Percentiles rank a stretch among this genome's conserved stretches.
phyloP scores from a whole-genome alignment of 2,888 invertebrate species.

The Siphlonurus alternatus region DNA sequence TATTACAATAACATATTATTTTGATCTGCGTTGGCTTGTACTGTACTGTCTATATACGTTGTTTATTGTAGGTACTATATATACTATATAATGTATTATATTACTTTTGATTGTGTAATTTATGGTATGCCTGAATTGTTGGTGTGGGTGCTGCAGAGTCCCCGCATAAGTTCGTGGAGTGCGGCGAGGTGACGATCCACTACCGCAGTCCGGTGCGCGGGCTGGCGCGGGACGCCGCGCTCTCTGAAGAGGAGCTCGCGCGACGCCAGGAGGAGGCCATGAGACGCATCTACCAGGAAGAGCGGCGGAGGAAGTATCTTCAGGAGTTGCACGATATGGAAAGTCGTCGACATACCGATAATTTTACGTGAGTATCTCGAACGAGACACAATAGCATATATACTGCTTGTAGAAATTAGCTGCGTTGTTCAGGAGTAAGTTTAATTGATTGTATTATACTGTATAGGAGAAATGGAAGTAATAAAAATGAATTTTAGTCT shows the following conservation, averaged over 20 bases:
- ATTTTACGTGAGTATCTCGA: conserved; percentile 54
- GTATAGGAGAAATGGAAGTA: neutral
- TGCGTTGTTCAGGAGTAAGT: too few relatives aligned
- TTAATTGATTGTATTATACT: too few relatives aligned
- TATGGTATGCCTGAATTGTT: too few relatives aligned
- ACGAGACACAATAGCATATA: too few relatives aligned
- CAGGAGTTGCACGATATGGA: conserved; percentile 86
- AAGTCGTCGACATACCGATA: conserved; percentile 83
- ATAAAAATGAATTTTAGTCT: neutral
- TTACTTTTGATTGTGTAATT: too few relatives aligned
- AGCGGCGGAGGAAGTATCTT: conserved; percentile 75
- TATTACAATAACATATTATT: too few relatives aligned
- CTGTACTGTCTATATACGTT: too few relatives aligned
- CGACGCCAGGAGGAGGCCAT: conserved; percentile 78
- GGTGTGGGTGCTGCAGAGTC: too few relatives aligned
- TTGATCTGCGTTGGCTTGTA: too few relatives aligned
- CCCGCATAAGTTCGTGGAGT: conserved; percentile 75
- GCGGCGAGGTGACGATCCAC: conserved; percentile 78
- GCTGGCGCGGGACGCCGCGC: conserved; percentile 60
- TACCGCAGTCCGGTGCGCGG: conserved; percentile 77
- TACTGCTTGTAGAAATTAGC: too few relatives aligned
- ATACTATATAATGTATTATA: too few relatives aligned
- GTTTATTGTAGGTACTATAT: too few relatives aligned
- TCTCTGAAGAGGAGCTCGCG: conserved; percentile 78
- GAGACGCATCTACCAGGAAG: conserved; percentile 78